Conservation (phyloP, 2,888 invertebrate genomes). For the Chloroclystis v-ata region DNA sequence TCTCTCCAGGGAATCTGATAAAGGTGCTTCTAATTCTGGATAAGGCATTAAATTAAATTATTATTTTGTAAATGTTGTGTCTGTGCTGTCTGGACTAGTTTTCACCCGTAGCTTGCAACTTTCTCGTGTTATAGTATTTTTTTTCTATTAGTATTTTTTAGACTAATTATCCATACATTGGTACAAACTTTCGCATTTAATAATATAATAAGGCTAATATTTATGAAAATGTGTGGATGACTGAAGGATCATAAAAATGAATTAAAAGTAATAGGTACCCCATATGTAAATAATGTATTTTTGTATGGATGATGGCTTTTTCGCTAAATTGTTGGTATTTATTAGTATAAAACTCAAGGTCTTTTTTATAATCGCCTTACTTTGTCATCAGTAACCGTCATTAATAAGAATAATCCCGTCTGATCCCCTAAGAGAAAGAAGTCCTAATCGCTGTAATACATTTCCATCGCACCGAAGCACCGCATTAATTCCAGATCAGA, state of each 20-base stretch:
- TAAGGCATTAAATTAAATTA: background rate
- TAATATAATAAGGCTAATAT: too few relatives aligned
- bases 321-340: background rate
- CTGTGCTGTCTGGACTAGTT: too few relatives aligned
- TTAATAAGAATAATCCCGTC: constrained; percentile 9
- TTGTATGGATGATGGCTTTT: too few relatives aligned
- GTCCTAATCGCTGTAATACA: constrained; percentile 10
- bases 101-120: too few relatives aligned
- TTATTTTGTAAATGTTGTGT: background rate
- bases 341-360: background rate
- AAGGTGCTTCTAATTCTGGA: background rate
- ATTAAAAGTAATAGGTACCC: too few relatives aligned
- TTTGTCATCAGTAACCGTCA: constrained; percentile 1
- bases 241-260: too few relatives aligned
- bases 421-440: constrained; percentile 2
- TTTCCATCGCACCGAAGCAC: constrained; percentile 8
- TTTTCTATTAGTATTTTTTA: too few relatives aligned
- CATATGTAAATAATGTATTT: too few relatives aligned
- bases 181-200: too few relatives aligned
- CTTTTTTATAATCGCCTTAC: background rate
- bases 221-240: too few relatives aligned
- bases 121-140: too few relatives aligned
- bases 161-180: too few relatives aligned
- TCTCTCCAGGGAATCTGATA: background rate
- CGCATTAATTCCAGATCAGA: constrained; percentile 13